Conservation (phyloP, 37 sponge, comb jelly and placozoan genomes). For the Cliona cf. orientalis region DNA sequence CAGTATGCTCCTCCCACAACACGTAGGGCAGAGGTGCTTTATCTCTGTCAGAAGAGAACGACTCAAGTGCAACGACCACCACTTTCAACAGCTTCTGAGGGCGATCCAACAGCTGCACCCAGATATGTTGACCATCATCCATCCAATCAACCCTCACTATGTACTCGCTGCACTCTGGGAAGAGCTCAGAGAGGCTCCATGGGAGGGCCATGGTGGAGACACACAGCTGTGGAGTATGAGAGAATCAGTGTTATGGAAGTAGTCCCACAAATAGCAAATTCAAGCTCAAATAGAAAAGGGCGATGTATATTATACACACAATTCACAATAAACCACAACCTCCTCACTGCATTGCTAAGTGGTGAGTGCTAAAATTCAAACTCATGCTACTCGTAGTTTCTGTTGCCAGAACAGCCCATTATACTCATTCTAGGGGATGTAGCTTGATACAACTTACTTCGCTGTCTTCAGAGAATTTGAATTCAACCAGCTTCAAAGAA, state of each 20-base stretch:
- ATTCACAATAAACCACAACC: too few relatives aligned
- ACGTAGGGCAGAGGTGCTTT: constrained; percentile 26
- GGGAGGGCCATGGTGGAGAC: not conserved
- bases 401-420: too few relatives aligned
- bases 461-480: constrained; percentile 4
- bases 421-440: too few relatives aligned
- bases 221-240: not conserved
- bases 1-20: constrained; percentile 49
- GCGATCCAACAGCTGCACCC: constrained; percentile 68
- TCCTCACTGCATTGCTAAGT: too few relatives aligned
- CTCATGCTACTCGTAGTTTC: too few relatives aligned
- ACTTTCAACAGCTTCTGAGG: constrained; percentile 49
- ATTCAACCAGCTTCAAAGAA: constrained; percentile 27
- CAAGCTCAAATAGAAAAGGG: too few relatives aligned
- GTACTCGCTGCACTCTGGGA: constrained; percentile 62
- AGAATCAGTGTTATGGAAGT: not conserved
- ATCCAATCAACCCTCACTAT: constrained; percentile 64
- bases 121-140: constrained; percentile 62
- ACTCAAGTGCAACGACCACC: constrained; percentile 25
- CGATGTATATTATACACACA: too few relatives aligned
- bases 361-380: too few relatives aligned
- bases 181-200: not conserved
- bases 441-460: constrained; percentile 6
- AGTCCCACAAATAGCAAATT: not conserved
- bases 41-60: constrained; percentile 34